Conservation (phyloP, 2,888 invertebrate species). For the Melinaea marsaeus region DNA sequence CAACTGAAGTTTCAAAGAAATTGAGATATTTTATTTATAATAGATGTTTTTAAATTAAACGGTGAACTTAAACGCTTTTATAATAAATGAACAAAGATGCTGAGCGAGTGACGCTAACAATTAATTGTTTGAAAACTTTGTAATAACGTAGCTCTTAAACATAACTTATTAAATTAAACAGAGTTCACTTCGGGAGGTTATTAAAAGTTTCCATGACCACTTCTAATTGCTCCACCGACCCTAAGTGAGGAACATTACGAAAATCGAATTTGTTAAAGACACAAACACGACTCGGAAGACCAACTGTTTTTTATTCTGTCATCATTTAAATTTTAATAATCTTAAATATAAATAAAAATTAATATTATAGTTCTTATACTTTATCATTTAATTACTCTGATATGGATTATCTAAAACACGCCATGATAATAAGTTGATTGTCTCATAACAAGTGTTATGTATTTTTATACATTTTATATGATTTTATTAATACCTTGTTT, state of each 20-base stretch:
- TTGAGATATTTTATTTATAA: no score
- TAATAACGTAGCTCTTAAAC: slow-evolving; percentile 23
- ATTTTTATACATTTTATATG: not conserved
- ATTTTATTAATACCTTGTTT: not conserved
- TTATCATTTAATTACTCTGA: no score
- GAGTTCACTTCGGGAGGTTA: slow-evolving; percentile 27
- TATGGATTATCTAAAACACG: no score
- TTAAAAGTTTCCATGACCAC: slow-evolving; percentile 45
- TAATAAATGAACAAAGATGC: slow-evolving; percentile 1
- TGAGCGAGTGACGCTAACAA: not conserved
- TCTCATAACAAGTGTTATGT: no score
- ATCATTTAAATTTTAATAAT: not conserved
- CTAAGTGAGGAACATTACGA: slow-evolving; percentile 20
- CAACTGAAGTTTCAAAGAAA: not conserved
- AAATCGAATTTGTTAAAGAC: slow-evolving; percentile 12
- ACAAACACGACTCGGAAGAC: not conserved
- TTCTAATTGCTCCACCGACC: slow-evolving; percentile 48
- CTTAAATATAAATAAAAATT: not conserved
- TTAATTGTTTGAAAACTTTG: slow-evolving; percentile 10
- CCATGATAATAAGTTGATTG: no score
- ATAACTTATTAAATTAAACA: slow-evolving; percentile 31
- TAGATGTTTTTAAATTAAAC: not conserved
- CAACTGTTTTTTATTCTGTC: not conserved
- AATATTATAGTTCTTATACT: not conserved
- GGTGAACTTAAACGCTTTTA: not conserved